Conservation (phyloP, 2,888 invertebrate genomes). For the Gryllus longicercus region DNA sequence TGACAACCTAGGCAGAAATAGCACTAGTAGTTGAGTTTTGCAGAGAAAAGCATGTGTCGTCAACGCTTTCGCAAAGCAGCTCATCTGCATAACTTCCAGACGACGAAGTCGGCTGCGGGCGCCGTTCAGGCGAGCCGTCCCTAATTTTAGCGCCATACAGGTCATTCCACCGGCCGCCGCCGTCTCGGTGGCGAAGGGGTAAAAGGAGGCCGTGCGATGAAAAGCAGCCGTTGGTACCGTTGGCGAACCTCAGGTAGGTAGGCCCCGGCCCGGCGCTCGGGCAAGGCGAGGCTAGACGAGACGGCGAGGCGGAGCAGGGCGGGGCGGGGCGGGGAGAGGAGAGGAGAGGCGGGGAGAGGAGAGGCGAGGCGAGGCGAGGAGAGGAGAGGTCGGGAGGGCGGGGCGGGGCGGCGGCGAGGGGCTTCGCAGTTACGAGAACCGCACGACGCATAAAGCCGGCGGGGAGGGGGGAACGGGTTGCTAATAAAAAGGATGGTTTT, state of each 20-base stretch:
- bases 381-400: no score
- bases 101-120: background rate
- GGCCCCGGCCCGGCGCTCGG: background rate
- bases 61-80: background rate
- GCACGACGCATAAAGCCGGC: background rate
- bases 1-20: no score
- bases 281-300: background rate
- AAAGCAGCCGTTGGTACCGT: constrained; percentile 17
- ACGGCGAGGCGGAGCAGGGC: background rate
- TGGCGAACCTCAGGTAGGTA: background rate
- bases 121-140: background rate
- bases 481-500: constrained; percentile 17
- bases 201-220: background rate
- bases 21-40: no score
- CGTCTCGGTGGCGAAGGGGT: background rate
- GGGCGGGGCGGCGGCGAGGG: background rate
- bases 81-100: background rate
- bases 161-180: background rate
- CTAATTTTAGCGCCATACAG: constrained; percentile 6
- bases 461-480: background rate
- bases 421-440: background rate
- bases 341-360: background rate
- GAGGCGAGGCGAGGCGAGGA: no score
- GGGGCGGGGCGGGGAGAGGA: background rate
- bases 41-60: no score